Conservation (phyloP, 2,113 vertebrate genomes). For the Xiphophorus couchianus region DNA sequence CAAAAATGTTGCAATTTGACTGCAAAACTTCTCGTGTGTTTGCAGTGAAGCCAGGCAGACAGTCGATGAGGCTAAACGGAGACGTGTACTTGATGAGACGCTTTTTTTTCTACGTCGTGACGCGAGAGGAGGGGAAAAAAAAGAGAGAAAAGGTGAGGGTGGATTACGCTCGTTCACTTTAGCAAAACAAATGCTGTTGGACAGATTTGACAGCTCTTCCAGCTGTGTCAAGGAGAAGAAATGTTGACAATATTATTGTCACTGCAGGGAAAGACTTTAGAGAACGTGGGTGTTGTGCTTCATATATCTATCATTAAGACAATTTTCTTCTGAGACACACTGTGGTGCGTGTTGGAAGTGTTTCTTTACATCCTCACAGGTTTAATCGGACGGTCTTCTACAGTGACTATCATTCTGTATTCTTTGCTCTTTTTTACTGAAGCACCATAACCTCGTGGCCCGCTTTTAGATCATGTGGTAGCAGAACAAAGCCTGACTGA, state of each 20-base stretch:
- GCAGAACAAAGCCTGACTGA: conserved; percentile 46
- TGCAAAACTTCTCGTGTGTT: conserved; percentile 20
- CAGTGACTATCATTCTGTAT: conserved; percentile 27
- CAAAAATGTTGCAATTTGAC: conserved; percentile 15
- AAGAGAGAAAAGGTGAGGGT: conserved; percentile 21
- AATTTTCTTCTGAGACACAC: conserved; percentile 30
- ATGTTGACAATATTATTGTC: conserved; percentile 49
- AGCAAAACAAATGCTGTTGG: conserved; percentile 48
- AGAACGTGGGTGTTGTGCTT: conserved; percentile 14
- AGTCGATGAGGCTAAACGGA: conserved; percentile 13
- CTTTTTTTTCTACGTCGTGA: conserved; percentile 34
- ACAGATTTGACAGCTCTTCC: conserved; percentile 54
- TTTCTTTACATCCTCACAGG: conserved; percentile 26
- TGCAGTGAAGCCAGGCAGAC: conserved; percentile 7
- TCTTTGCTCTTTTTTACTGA: conserved; percentile 26
- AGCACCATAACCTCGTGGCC: conserved; percentile 2
- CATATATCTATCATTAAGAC: background rate
- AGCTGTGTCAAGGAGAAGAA: conserved; percentile 12
- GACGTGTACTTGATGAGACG: conserved; percentile 17
- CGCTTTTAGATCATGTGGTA: conserved; percentile 30
- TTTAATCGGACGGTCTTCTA: conserved; percentile 3
- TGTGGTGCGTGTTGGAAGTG: conserved; percentile 4
- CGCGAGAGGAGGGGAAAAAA: conserved; percentile 17
- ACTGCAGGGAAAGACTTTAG: conserved; percentile 1
- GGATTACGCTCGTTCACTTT: conserved; percentile 40